These are phyloP conservation scores for Hirudo medicinalis DNA, from an alignment of 1,140 invertebrate genomes.

Conservation along the genomic window DNA sequence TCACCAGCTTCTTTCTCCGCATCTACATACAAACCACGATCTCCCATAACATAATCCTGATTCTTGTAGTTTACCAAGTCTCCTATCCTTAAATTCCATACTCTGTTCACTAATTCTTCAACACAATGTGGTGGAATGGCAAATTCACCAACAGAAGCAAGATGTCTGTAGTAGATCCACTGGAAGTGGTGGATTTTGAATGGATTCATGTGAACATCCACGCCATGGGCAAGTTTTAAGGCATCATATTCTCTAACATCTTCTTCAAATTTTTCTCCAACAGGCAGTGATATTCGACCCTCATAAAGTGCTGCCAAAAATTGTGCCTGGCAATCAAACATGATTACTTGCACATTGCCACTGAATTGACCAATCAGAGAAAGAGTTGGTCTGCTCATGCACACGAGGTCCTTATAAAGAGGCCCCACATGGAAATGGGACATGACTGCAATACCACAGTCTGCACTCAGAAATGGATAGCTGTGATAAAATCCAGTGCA, in stretches of 20 bases:
- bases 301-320: conserved; percentile 61
- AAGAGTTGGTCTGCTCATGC: no score
- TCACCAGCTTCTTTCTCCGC: no score
- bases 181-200: conserved; percentile 58
- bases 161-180: conserved; percentile 53
- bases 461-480: conserved; percentile 62
- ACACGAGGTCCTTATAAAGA: no score
- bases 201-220: conserved; percentile 51
- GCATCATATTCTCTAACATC: conserved; percentile 50
- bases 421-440: no score
- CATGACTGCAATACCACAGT: conserved; percentile 53
- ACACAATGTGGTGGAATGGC: conserved; percentile 44
- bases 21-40: no score
- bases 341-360: conserved; percentile 65
- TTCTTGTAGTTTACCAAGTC: no score
- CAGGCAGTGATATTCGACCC: conserved; percentile 52
- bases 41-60: no score
- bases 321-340: no score
- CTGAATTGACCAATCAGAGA: conserved; percentile 67
- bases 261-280: conserved; percentile 51
- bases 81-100: no score
- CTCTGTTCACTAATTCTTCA: no score
- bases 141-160: conserved; percentile 51
- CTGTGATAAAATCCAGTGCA: conserved; percentile 71
- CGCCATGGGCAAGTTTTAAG: conserved; percentile 41